Evolutionary conservation across 2,113 vertebrate genomes (phyloP).

Genomic region (Microcebus griseorufus): DNA sequence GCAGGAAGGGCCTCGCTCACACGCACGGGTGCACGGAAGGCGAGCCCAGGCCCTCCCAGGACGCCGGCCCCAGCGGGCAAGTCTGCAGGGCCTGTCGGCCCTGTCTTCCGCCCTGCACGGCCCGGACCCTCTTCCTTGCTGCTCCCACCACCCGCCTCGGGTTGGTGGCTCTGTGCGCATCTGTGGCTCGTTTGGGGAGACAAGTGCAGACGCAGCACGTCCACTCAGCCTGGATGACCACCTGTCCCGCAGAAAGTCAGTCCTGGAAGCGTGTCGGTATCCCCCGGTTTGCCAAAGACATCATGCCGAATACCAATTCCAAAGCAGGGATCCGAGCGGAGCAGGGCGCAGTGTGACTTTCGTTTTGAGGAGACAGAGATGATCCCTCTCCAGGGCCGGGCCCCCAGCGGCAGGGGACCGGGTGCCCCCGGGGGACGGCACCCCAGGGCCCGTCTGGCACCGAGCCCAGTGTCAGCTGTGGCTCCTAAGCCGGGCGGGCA

Average conservation of each 20-base stretch:
- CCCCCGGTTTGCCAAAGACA: not conserved
- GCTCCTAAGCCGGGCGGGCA: not conserved
- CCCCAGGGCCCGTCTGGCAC: no score
- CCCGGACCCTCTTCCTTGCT: rapidly evolving
- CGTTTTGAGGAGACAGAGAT: not conserved
- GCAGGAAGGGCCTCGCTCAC: no score
- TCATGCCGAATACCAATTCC: rapidly evolving
- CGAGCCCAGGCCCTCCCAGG: not conserved
- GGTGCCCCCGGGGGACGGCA: not conserved
- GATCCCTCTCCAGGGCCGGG: rapidly evolving
- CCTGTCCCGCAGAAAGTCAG: not conserved
- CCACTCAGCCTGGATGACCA: not conserved
- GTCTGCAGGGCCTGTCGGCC: no score
- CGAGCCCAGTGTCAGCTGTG: no score
- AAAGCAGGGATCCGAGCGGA: not conserved
- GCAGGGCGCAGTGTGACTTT: not conserved
- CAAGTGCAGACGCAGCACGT: not conserved
- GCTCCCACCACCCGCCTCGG: not conserved
- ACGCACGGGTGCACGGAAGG: no score
- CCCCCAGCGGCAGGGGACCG: not conserved
- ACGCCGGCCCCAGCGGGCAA: not conserved
- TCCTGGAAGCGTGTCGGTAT: not conserved
- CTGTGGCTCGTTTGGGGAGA: not conserved
- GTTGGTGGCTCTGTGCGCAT: rapidly evolving
- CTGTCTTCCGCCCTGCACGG: not conserved